Evolutionary conservation across 2,888 invertebrate species (phyloP), one percentile per base, ranked within the genome.

Genomic region (Cordilura impudica): DNA sequence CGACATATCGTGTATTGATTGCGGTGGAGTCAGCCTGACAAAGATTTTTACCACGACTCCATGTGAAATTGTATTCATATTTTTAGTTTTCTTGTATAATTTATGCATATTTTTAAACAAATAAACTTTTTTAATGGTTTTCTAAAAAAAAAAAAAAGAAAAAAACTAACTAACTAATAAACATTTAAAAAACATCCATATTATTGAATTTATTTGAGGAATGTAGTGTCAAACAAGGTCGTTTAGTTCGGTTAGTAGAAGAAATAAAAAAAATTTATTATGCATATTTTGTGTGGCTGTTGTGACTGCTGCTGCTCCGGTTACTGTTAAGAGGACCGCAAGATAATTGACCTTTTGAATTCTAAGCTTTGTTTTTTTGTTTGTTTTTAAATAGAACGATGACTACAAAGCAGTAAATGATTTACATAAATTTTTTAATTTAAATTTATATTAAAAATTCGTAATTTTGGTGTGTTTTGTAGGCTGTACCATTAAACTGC

Each of bases 211-310:
- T 49, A 56, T 39, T 58, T 31, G 5, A 19, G 73, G 73, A 73
- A 73, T 73, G 65, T 43, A 51, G 58, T 58, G 51, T 66, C 43
- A 43, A 35, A 43, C 73, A 73, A 73, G 73, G 73, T 43, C 58
- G 66, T 73, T 66, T 14, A 47, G 65, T 72, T 65, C 65, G 14
- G 29, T 47, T 65, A 14, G 26, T 31, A 54, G 21, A 3, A 10
- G 4, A 31, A 14, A 12, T 18, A 21, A 18, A 7, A 63, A n/a
- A 8, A 49, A 26, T 45, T 16, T 1, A 63, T 19, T 45, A 54
- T 47, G 56, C 29, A 67, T 53, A 39, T 45, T 31, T 54, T 45
- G 12, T 35, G n/a, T 7, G 47, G 31, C n/a, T 58, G 56, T 47
- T 31, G 18, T 45, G 18, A 26, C 5, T 31, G 31, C n/a, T 58